Percentiles rank a stretch among this genome's conserved stretches.
Conservation (phyloP, 53 echinoderm and acorn worm species). For the Arbacia lixula region DNA sequence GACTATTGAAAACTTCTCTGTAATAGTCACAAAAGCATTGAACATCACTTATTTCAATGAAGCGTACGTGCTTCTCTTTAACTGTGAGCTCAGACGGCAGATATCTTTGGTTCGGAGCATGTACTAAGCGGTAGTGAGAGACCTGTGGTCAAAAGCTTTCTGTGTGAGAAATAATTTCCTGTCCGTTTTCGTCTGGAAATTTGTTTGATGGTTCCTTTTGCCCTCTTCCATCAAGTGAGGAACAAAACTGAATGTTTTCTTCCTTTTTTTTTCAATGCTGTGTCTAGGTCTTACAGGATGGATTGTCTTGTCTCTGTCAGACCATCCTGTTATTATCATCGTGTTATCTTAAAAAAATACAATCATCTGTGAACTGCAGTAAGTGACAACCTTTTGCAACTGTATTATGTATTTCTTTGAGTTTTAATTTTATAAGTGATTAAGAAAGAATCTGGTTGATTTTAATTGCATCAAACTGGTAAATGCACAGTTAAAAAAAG, state of each 20-base stretch:
- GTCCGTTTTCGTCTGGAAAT: conserved; percentile 34
- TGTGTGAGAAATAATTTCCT: conserved; percentile 45
- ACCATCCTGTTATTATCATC: too few species aligned
- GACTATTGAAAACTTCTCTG: conserved; percentile 31
- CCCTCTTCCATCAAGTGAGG: conserved; percentile 50
- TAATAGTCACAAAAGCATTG: conserved; percentile 35
- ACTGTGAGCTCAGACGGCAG: conserved; percentile 49
- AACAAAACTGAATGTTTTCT: conserved; percentile 35
- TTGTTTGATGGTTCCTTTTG: conserved; percentile 61
- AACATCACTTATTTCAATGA: conserved; percentile 32
- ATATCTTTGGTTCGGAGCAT: conserved; percentile 61
- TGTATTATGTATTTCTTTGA: too few species aligned
- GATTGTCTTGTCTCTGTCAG: too few species aligned
- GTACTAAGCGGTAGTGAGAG: conserved; percentile 55
- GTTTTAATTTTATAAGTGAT: too few species aligned
- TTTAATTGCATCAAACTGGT: too few species aligned
- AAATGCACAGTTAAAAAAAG: too few species aligned
- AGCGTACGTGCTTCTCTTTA: conserved; percentile 24
- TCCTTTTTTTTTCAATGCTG: conserved; percentile 43
- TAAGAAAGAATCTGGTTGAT: too few species aligned
- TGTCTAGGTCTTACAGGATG: too few species aligned
- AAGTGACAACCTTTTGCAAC: too few species aligned
- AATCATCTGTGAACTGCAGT: too few species aligned
- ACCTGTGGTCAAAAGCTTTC: conserved; percentile 54
- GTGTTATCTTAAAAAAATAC: too few species aligned